These are phyloP conservation scores for Etheostoma perlongum DNA, from an alignment of 2,797 vertebrate genomes.

Conservation along the genomic window DNA sequence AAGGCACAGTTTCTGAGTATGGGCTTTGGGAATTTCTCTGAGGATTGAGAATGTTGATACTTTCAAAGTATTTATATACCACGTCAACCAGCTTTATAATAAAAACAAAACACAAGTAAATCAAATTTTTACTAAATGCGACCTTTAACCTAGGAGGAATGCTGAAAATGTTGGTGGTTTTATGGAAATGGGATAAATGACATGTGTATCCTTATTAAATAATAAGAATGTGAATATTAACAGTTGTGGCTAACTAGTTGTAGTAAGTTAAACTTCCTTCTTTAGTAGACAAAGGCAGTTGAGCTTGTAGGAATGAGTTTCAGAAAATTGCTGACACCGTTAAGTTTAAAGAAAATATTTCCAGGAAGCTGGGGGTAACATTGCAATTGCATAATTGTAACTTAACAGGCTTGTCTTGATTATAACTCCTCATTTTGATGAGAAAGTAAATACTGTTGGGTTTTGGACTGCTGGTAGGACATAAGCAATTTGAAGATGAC, in stretches of 20 bases:
- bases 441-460: not conserved
- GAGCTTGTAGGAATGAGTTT: not conserved
- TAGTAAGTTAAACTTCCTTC: conserved; percentile 4
- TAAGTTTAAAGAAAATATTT: conserved; percentile 11
- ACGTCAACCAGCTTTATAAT: too few relatives aligned
- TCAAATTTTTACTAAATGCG: too few relatives aligned
- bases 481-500: not conserved
- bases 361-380: conserved; percentile 46
- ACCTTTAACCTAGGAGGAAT: not conserved
- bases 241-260: not conserved
- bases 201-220: too few relatives aligned
- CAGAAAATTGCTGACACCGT: conserved; percentile 54
- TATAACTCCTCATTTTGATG: conserved; percentile 16
- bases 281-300: not conserved
- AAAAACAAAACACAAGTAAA: too few relatives aligned
- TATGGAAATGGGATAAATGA: not conserved
- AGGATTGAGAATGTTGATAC: too few relatives aligned
- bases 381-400: conserved; percentile 44
- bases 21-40: too few relatives aligned
- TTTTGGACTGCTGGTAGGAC: not conserved
- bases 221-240: accelerated
- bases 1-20: too few relatives aligned
- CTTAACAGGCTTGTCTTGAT: conserved; percentile 3
- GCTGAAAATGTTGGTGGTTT: not conserved
- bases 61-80: too few relatives aligned